These are phyloP conservation scores for Drosophila neonasuta DNA, from an alignment of 2,888 invertebrate species.

Conservation along the genomic window DNA sequence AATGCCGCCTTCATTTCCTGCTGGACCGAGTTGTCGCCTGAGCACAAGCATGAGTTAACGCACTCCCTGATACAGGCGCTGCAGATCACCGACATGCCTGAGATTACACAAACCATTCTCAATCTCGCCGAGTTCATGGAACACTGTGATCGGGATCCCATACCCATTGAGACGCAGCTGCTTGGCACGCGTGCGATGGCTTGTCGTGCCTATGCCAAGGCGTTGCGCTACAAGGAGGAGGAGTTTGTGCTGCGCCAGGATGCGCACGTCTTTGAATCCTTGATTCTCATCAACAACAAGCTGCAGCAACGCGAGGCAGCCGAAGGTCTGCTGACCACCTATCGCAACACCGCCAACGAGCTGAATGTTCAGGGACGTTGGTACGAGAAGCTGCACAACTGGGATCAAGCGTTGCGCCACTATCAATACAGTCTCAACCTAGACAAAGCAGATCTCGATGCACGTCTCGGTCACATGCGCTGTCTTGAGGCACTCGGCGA, in stretches of 20 bases:
- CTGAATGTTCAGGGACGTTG: conserved; percentile 90
- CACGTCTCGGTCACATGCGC: conserved; percentile 95
- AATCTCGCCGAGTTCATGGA: conserved; percentile 99
- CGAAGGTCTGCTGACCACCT: conserved; percentile 93
- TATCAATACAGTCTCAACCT: conserved; percentile 90
- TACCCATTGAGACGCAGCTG: conserved; percentile 93
- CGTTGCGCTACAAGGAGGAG: conserved; percentile 90
- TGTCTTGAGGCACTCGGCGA: conserved; percentile 98
- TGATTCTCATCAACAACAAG: conserved; percentile 98
- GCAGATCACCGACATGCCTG: conserved; percentile 95
- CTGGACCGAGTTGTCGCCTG: conserved; percentile 94
- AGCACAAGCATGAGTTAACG: conserved; percentile 92
- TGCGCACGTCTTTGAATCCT: conserved; percentile 94
- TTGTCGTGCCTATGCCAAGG: conserved; percentile 89
- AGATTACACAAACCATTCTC: conserved; percentile 96
- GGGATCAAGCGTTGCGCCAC: conserved; percentile 96
- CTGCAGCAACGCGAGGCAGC: conserved; percentile 99
- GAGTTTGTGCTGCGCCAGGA: conserved; percentile 93
- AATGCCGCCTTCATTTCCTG: conserved; percentile 99
- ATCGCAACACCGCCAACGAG: conserved; percentile 87
- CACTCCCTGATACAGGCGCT: conserved; percentile 94
- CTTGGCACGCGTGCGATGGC: conserved; percentile 97
- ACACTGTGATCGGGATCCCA: conserved; percentile 97
- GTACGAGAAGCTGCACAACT: conserved; percentile 99
- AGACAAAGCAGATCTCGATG: conserved; percentile 88